phyloP scores from a whole-genome alignment of 2,888 invertebrate genomes.

The Caenorhabditis sp. region DNA sequence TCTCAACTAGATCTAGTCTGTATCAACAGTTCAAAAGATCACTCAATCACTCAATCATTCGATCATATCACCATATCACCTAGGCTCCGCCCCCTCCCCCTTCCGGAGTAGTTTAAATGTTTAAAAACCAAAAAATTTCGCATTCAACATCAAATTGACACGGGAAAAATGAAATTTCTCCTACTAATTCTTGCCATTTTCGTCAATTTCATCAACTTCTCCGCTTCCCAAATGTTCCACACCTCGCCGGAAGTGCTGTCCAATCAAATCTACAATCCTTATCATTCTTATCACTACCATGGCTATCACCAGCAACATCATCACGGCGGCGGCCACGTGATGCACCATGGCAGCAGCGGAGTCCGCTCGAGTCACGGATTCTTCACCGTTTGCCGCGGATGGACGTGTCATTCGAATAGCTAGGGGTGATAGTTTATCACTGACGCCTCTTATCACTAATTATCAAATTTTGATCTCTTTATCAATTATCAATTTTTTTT shows the following conservation, averaged over 20 bases:
- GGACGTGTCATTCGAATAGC: conserved; percentile 42
- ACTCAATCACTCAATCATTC: conserved; percentile 10
- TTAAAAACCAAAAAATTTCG: background rate
- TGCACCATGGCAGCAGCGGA: conserved; percentile 27
- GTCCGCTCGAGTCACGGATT: conserved; percentile 43
- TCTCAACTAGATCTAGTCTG: no score
- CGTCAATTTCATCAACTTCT: background rate
- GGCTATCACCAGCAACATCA: conserved; percentile 22
- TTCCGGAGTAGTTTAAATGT: background rate
- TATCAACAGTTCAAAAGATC: no score
- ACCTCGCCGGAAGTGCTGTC: conserved; percentile 44
- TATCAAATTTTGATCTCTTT: background rate
- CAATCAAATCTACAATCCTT: conserved; percentile 51
- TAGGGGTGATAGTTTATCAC: background rate
- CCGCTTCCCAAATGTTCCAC: conserved; percentile 35
- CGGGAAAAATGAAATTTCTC: background rate
- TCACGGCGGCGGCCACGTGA: conserved; percentile 41
- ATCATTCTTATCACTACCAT: conserved; percentile 24
- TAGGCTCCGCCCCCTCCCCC: background rate
- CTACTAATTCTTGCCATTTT: background rate
- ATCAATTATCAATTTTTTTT: background rate
- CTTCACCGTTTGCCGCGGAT: conserved; percentile 44
- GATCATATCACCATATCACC: background rate
- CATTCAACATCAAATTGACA: background rate
- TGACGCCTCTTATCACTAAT: no score